These are phyloP conservation scores for Eristalis intricaria DNA, from an alignment of 2,888 invertebrate species.

Conservation along the genomic window DNA sequence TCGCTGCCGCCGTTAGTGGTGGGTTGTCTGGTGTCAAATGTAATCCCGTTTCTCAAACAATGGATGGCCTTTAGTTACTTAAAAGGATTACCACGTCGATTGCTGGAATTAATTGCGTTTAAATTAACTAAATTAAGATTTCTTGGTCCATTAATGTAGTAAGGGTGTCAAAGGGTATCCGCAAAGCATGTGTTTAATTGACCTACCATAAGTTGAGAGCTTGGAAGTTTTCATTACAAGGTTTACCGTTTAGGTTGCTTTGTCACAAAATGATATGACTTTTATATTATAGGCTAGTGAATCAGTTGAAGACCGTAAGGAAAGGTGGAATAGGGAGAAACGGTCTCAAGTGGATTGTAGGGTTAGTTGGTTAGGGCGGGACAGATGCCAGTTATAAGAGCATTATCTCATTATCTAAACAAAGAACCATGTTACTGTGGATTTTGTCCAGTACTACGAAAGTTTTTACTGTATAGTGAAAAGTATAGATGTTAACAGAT, in stretches of 20 bases:
- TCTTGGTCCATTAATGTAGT: not conserved
- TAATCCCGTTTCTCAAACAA: conserved; percentile 3
- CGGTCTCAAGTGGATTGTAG: too few species aligned
- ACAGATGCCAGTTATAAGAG: too few species aligned
- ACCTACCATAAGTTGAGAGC: not conserved
- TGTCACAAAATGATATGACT: not conserved
- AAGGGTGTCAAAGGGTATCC: not conserved
- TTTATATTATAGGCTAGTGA: not conserved
- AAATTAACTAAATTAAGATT: not conserved
- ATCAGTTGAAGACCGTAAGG: not conserved
- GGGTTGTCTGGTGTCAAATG: not conserved
- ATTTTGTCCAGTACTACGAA: too few species aligned
- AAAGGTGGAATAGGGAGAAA: not conserved
- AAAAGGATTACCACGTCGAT: not conserved
- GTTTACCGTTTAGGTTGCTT: not conserved
- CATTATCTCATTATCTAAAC: too few species aligned
- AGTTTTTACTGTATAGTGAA: too few species aligned
- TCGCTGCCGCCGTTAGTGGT: not conserved
- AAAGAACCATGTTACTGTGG: too few species aligned
- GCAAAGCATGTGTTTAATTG: not conserved
- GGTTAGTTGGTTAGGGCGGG: too few species aligned
- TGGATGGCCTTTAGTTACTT: not conserved
- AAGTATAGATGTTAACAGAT: too few species aligned
- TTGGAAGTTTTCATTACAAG: not conserved
- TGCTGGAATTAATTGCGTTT: not conserved